A percentile compares a stretch with the other conserved stretches of the same genome.
Evolutionary conservation across 2,888 invertebrate genomes (phyloP).

Genomic region (Zonitis immaculata): DNA sequence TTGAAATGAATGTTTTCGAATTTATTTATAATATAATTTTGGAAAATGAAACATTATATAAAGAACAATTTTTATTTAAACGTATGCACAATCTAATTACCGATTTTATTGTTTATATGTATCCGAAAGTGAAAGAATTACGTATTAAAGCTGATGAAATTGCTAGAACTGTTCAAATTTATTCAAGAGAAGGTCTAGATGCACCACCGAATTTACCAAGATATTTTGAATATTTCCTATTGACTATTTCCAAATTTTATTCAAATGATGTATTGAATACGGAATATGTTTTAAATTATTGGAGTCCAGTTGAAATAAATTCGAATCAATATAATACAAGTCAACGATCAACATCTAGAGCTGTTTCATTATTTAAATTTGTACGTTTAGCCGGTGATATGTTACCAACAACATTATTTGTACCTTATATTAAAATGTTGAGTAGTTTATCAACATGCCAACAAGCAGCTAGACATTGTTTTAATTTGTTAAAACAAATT

Average conservation of each 20-base stretch:
- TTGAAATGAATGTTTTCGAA: slow-evolving; percentile 74
- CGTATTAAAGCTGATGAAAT: slow-evolving; percentile 84
- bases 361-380: slow-evolving; percentile 85
- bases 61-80: slow-evolving; percentile 76
- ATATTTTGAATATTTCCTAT: slow-evolving; percentile 79
- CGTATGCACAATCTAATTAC: slow-evolving; percentile 80
- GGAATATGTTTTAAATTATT: slow-evolving; percentile 74
- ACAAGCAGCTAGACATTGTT: slow-evolving; percentile 73
- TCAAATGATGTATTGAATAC: slow-evolving; percentile 64
- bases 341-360: slow-evolving; percentile 54
- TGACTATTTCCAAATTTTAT: slow-evolving; percentile 75
- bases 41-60: slow-evolving; percentile 62
- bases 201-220: slow-evolving; percentile 69
- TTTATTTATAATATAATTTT: slow-evolving; percentile 71
- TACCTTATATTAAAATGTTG: slow-evolving; percentile 83
- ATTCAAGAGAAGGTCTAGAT: slow-evolving; percentile 61
- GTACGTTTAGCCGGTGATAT: slow-evolving; percentile 83
- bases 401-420: slow-evolving; percentile 76
- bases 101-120: slow-evolving; percentile 91
- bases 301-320: slow-evolving; percentile 61
- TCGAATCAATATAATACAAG: slow-evolving; percentile 42
- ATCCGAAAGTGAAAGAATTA: slow-evolving; percentile 81
- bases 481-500: slow-evolving; percentile 65
- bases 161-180: slow-evolving; percentile 68
- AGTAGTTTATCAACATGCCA: slow-evolving; percentile 72